A percentile compares a stretch with the other conserved stretches of the same genome.
Evolutionary conservation across 2,888 invertebrate species (phyloP).

Genomic region (Crossocerus cetratus): DNA sequence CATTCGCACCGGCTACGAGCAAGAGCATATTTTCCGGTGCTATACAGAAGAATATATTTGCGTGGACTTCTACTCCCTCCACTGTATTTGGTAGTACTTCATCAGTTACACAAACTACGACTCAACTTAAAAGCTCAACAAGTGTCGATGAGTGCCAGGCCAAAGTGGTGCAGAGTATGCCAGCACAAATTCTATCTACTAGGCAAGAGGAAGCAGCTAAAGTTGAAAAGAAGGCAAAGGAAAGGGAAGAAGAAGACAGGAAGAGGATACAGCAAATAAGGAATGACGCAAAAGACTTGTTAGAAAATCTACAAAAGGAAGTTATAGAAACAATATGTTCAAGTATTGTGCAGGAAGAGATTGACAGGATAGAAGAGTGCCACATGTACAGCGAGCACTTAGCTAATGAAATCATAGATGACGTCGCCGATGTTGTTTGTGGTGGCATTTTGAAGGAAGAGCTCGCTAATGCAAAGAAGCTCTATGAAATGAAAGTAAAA

Average conservation of each 20-base stretch:
- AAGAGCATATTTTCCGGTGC: constrained; percentile 54
- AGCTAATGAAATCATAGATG: constrained; percentile 55
- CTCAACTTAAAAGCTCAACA: constrained; percentile 2
- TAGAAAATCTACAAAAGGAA: constrained; percentile 56
- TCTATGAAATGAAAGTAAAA: constrained; percentile 73
- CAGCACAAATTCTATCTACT: too few species aligned
- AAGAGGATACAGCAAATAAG: constrained; percentile 55
- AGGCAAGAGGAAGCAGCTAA: too few species aligned
- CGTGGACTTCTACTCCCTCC: constrained; percentile 22
- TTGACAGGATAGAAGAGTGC: constrained; percentile 51
- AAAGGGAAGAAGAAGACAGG: too few species aligned
- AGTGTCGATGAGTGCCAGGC: too few species aligned
- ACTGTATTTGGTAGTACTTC: constrained; percentile 21
- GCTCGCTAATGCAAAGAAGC: constrained; percentile 69
- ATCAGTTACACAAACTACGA: constrained; percentile 13
- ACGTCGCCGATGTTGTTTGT: constrained; percentile 69
- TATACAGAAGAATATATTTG: constrained; percentile 45
- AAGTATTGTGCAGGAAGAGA: constrained; percentile 56
- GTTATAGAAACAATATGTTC: constrained; percentile 61
- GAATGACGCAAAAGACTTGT: constrained; percentile 58
- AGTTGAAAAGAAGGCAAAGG: too few species aligned
- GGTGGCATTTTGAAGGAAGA: constrained; percentile 71
- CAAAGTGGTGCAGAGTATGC: too few species aligned
- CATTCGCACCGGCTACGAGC: constrained; percentile 45
- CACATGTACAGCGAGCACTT: constrained; percentile 64